Conservation (phyloP, 2,797 vertebrate species). For the Clarias fuscus region DNA sequence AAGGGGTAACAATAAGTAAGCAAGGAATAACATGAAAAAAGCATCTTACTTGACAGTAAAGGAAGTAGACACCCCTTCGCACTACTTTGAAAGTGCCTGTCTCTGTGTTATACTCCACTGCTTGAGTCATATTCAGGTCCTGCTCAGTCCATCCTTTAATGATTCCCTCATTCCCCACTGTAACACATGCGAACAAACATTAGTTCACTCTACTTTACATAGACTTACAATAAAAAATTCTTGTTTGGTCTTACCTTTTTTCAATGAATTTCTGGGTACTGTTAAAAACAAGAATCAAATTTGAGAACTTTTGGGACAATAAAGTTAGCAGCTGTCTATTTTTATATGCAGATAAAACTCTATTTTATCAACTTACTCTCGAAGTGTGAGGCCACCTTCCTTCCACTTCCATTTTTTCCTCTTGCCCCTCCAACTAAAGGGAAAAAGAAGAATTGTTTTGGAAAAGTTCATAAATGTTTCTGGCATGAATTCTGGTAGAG, state of each 20-base stretch:
- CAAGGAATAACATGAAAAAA: neutral
- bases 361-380: constrained; percentile 79
- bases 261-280: constrained; percentile 76
- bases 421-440: constrained; percentile 64
- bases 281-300: constrained; percentile 59
- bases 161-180: constrained; percentile 81
- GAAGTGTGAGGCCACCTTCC: constrained; percentile 81
- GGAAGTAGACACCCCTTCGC: constrained; percentile 84
- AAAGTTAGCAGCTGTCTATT: constrained; percentile 61
- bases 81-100: constrained; percentile 82
- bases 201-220: constrained; percentile 37
- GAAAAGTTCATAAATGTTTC: constrained; percentile 43
- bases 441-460: constrained; percentile 34
- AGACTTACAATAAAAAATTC: constrained; percentile 11
- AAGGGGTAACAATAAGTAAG: neutral
- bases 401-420: constrained; percentile 71
- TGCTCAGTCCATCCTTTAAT: constrained; percentile 88
- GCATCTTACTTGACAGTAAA: constrained; percentile 87
- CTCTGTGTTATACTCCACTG: constrained; percentile 81
- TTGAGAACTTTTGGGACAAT: constrained; percentile 15
- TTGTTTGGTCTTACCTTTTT: constrained; percentile 73
- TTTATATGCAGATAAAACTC: constrained; percentile 66
- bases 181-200: constrained; percentile 49
- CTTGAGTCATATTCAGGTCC: constrained; percentile 82
- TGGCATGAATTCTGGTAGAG: constrained; percentile 50